Percentiles rank a stretch among this genome's conserved stretches.
Conservation (phyloP, 2,113 vertebrate genomes). For the Patagioenas fasciata region DNA sequence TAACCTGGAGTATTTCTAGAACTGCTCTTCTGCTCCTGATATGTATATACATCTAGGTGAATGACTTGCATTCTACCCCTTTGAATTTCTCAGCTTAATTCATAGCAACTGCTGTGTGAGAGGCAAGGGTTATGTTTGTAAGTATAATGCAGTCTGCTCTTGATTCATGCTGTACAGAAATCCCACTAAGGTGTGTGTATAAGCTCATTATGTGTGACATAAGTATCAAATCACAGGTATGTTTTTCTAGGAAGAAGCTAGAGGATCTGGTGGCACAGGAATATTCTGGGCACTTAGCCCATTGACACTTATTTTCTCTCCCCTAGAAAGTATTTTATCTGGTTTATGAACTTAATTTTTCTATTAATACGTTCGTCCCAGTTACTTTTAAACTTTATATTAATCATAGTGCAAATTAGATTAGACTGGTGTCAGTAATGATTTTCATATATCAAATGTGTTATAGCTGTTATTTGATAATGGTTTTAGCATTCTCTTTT, state of each 20-base stretch:
- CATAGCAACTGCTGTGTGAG: constrained; percentile 51
- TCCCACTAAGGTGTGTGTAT: background rate
- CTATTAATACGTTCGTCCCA: background rate
- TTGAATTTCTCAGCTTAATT: constrained; percentile 42
- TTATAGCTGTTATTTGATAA: background rate
- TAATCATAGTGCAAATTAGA: background rate
- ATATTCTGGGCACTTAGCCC: background rate
- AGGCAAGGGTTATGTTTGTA: constrained; percentile 7
- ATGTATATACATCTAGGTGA: background rate
- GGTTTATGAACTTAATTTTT: background rate
- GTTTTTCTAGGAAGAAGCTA: background rate
- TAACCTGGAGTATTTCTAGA: background rate
- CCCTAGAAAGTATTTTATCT: background rate
- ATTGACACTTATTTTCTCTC: background rate
- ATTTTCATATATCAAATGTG: background rate
- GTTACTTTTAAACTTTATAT: background rate
- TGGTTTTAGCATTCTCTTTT: constrained; percentile 1
- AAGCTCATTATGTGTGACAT: background rate
- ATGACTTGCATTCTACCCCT: background rate
- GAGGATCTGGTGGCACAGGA: background rate
- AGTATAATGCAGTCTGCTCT: background rate
- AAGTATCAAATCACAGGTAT: background rate
- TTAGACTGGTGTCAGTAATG: background rate
- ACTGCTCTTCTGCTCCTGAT: background rate
- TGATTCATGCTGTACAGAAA: background rate